Evolutionary conservation across 2,113 vertebrate genomes (phyloP).

Genomic region (Campylorhamphus procurvoides): DNA sequence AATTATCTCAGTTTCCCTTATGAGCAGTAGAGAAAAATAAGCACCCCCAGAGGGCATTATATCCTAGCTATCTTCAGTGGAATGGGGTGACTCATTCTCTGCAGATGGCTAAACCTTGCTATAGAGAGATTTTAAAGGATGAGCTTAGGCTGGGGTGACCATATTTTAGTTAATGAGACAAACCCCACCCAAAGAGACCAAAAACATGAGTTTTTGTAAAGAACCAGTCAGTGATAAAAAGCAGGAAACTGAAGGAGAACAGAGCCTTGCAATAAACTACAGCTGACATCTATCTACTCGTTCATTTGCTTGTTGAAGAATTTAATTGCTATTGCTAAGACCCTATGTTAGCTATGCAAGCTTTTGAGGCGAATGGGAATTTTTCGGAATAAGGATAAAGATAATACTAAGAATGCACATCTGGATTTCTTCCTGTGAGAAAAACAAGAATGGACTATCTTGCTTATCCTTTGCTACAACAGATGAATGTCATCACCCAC

Average conservation of each 20-base stretch:
- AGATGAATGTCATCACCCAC: conserved; percentile 50
- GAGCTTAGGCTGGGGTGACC: background rate
- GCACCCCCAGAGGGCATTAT: conserved; percentile 1
- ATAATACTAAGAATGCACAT: conserved; percentile 15
- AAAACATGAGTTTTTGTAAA: background rate
- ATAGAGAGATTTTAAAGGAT: background rate
- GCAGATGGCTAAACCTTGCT: background rate
- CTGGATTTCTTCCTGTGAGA: conserved; percentile 29
- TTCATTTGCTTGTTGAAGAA: background rate
- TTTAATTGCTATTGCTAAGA: background rate
- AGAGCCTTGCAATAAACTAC: background rate
- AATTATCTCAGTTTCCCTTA: background rate
- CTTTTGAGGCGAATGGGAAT: background rate
- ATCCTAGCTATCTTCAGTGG: background rate
- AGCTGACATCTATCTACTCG: background rate
- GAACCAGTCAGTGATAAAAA: background rate
- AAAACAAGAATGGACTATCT: background rate
- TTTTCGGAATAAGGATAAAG: background rate
- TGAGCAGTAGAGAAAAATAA: background rate
- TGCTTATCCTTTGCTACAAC: conserved; percentile 15
- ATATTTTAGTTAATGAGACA: background rate
- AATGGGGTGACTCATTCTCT: background rate
- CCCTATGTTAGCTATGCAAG: background rate
- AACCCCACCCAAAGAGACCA: background rate
- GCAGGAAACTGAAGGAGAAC: background rate